Conservation (phyloP, 2,888 invertebrate genomes). For the Campaea margaritaria region DNA sequence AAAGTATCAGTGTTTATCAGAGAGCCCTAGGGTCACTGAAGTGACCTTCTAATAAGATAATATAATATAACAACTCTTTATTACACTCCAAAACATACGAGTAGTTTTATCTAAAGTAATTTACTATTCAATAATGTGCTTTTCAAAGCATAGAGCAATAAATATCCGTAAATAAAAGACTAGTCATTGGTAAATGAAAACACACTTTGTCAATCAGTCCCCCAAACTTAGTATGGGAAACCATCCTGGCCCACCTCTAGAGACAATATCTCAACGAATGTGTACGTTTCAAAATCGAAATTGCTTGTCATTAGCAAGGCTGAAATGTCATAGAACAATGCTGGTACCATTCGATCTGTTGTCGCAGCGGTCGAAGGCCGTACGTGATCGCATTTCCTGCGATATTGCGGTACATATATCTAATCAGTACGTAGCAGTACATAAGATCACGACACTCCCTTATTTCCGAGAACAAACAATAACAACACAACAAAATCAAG, state of each 20-base stretch:
- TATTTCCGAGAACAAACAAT: too few relatives aligned
- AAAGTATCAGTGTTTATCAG: too few relatives aligned
- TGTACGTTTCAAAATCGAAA: constrained; percentile 80
- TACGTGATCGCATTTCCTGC: constrained; percentile 80
- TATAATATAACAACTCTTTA: too few relatives aligned
- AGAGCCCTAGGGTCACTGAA: too few relatives aligned
- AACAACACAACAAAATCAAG: too few relatives aligned
- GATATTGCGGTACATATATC: constrained; percentile 54
- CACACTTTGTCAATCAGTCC: too few relatives aligned
- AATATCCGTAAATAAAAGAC: too few relatives aligned
- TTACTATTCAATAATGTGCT: too few relatives aligned
- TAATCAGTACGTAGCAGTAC: constrained; percentile 22
- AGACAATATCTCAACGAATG: constrained; percentile 71
- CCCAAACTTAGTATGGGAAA: constrained; percentile 61
- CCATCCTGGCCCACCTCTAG: constrained; percentile 4
- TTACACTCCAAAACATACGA: too few relatives aligned
- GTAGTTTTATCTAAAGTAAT: too few relatives aligned
- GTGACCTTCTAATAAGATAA: too few relatives aligned
- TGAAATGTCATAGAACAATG: constrained; percentile 85
- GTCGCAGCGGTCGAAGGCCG: constrained; percentile 76
- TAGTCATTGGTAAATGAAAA: not conserved
- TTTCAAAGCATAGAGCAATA: too few relatives aligned
- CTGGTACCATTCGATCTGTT: constrained; percentile 61
- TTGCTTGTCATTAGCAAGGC: constrained; percentile 83
- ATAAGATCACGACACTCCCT: not conserved